Conservation (phyloP, 2,888 invertebrate species). For the Drosophila anceps region DNA sequence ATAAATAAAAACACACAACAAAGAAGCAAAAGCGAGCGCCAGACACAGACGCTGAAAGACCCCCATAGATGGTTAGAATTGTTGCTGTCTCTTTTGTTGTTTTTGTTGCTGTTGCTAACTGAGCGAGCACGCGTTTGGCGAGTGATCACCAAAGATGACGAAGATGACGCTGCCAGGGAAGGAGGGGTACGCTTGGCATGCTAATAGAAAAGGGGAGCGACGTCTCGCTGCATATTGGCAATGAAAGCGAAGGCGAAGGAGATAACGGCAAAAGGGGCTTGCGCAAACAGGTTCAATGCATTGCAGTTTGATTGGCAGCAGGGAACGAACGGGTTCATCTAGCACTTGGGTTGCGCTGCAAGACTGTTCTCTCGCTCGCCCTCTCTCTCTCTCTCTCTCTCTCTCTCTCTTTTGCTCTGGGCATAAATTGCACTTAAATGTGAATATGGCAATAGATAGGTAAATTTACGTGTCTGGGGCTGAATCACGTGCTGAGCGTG, state of each 20-base stretch:
- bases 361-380: slow-evolving; percentile 9
- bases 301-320: slow-evolving; percentile 56
- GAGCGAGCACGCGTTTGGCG: slow-evolving; percentile 76
- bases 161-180: slow-evolving; percentile 13
- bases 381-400: background rate
- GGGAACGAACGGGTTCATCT: slow-evolving; percentile 38
- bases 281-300: slow-evolving; percentile 74
- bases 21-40: slow-evolving; percentile 15
- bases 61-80: slow-evolving; percentile 66
- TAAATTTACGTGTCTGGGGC: slow-evolving; percentile 13
- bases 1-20: slow-evolving; percentile 42
- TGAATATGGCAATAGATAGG: slow-evolving; percentile 27
- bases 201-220: slow-evolving; percentile 46
- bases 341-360: slow-evolving; percentile 12
- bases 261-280: background rate
- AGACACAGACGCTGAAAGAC: slow-evolving; percentile 22
- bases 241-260: slow-evolving; percentile 20
- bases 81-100: slow-evolving; percentile 29
- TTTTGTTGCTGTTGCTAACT: slow-evolving; percentile 43
- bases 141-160: slow-evolving; percentile 73
- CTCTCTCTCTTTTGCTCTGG: slow-evolving; percentile 3
- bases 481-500: slow-evolving; percentile 51
- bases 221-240: slow-evolving; percentile 39
- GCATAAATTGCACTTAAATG: slow-evolving; percentile 68
- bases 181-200: background rate